Evolutionary conservation across 2,888 invertebrate species (phyloP), one percentile per base, ranked within the genome.

Genomic region (Neria commutata): DNA sequence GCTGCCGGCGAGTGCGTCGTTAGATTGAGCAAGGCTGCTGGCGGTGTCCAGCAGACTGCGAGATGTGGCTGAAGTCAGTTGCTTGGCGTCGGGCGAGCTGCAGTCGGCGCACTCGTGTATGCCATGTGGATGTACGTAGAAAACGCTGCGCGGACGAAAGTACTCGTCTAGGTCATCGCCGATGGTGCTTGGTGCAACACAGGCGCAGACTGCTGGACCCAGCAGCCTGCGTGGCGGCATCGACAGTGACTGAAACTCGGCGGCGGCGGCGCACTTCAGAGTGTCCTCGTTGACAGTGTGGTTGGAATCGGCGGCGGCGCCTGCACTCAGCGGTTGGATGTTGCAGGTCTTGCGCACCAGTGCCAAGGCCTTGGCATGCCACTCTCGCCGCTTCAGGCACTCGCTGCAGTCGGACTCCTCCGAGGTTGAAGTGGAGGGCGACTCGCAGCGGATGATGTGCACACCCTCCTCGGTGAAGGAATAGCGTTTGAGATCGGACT

Each of bases 171-270:
- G 83, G 84, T 88, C 87, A 83, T 88, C 88, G 77, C 85, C 81
- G 58, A 75, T 65, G 57, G 61, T 57, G 68, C 85, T 83, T 59
- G 84, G 85, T 81, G 86, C 87, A 83, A 89, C 85, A 85, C 89
- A 89, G 83, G 85, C 87, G 84, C 89, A 89, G 84, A 89, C 87
- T 83, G 87, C 86, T 84, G 88, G 85, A 84, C 84, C 82, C 79
- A 84, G 71, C 75, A 85, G 73, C 78, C 88, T 86, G 86, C 89
- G 88, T 71, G 89, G 88, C 84, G 89, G 90, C 89, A 90, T 90
- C 85, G 84, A 72, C 81, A 75, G 69, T 74, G 79, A 62, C 61
- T 68, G 68, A n/a, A n/a, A n/a, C 37, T 66, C 63, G 29, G 54
- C 66, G 54, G 56, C 29, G 16, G 24, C 66, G 64, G 33, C 66